Conservation (phyloP, 64 coral and sea anemone species). For the Platygyra sinensis region DNA sequence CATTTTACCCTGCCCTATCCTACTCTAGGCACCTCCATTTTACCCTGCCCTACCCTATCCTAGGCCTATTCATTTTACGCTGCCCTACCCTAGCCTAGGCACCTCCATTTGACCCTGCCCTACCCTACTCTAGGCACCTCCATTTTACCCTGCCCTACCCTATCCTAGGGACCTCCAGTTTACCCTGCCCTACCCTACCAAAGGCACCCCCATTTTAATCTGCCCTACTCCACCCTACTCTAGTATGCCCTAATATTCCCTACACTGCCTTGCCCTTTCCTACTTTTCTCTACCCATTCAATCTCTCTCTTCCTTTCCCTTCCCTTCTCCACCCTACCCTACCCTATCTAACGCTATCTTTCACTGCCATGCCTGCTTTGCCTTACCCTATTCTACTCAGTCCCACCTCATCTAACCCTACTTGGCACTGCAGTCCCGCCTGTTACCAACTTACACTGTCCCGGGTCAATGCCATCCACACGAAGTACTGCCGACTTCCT, state of each 20-base stretch:
- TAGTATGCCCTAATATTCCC: neutral
- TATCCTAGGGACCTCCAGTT: neutral
- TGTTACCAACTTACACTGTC: constrained; percentile 10
- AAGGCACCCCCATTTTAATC: neutral
- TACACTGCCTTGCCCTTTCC: neutral
- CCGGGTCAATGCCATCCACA: constrained; percentile 54
- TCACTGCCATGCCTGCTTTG: no score
- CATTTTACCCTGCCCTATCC: neutral
- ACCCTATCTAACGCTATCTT: neutral
- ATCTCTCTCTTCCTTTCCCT: neutral
- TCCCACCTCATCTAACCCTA: neutral
- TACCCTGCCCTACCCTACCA: neutral
- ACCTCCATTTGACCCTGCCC: neutral
- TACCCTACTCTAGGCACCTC: neutral
- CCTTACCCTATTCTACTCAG: neutral
- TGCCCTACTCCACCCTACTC: neutral
- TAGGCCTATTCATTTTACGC: neutral
- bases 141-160: neutral
- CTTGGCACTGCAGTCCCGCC: neutral
- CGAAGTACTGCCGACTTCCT: constrained; percentile 45
- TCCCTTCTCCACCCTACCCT: neutral
- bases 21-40: neutral
- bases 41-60: neutral
- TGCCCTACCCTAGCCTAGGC: neutral
- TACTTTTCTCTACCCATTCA: neutral